Base-by-base conservation (phyloP, 2,113 vertebrate species). In the Cyrtonyx montezumae region DNA sequence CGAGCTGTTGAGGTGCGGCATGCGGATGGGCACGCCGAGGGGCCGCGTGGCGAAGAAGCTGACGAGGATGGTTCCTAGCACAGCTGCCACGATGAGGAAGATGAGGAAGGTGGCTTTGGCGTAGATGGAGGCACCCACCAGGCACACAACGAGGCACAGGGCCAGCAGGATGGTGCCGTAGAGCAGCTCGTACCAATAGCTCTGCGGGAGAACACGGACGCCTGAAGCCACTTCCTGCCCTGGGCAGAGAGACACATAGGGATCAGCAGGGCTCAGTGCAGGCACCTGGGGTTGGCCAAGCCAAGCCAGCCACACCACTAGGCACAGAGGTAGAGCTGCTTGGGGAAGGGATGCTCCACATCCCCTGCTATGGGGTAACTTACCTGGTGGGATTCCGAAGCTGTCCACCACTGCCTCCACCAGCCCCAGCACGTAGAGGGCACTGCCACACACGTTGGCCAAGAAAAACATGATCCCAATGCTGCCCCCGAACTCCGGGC, bases 401-500 rank as follows among this genome's bases (percentile, higher is more conserved):
- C 98, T 98, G 79, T 98, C 98, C 36, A 99, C 81, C 9, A 99
- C 86, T 0, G 98, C 98, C 90, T 99, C 99, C 45, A 99, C 99
- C 95, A 99, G 96, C 12, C 99, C 99, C 81, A 99, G 96, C 75
- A 99, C 97, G 1, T 93, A 99, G 28, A 99, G 98, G 66, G 99
- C 98, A 42, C 99, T 98, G 91, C 98, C 98, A 5, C 98, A 99
- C 75, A 99, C 98, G 0, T 99, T 99, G 71, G 98, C 99, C 69
- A 99, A 93, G 94, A 99, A 99, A 97, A 99, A 99, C 98, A 99
- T 99, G 95, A 99, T 98, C 10, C 99, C 99, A 0, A 99, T 98
- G 73, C 99, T 99, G 82, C 99, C 99, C 1, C 99, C 99, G 1
- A 99, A 99, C 96, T 99, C 99, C 0, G 99, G 99, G 8, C 99